Percentiles rank a stretch among this genome's conserved stretches.
Evolutionary conservation across 2,888 invertebrate genomes (phyloP).

Genomic region (Lamellibrachia satsuma): DNA sequence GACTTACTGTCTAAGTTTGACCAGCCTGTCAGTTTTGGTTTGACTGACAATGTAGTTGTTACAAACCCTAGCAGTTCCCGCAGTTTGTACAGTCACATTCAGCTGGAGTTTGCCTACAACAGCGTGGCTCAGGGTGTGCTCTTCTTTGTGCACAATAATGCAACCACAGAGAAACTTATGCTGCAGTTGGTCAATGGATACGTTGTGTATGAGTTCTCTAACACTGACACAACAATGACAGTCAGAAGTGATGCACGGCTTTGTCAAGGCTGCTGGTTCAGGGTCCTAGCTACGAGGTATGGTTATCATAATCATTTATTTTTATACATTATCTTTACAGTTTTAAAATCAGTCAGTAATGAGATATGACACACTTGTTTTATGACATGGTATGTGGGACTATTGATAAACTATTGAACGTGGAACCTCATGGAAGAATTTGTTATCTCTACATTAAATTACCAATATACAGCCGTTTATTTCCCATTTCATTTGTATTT

Average conservation of each 20-base stretch:
- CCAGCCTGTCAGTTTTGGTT: conserved; percentile 46
- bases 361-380: no score
- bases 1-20: conserved; percentile 37
- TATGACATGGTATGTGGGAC: no score
- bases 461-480: no score
- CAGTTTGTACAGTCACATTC: conserved; percentile 38
- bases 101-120: conserved; percentile 41
- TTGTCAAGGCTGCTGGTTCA: conserved; percentile 45
- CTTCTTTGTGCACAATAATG: conserved; percentile 45
- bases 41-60: conserved; percentile 32
- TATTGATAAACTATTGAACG: no score
- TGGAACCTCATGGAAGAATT: no score
- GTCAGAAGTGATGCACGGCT: conserved; percentile 39
- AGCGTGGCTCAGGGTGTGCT: conserved; percentile 38
- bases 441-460: no score
- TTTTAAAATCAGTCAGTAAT: no score
- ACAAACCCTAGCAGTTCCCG: conserved; percentile 35
- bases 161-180: conserved; percentile 38
- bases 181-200: conserved; percentile 40
- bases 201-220: conserved; percentile 45
- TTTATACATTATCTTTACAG: no score
- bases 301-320: background rate
- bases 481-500: no score
- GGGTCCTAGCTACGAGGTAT: conserved; percentile 47
- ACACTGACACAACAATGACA: conserved; percentile 29